These are phyloP conservation scores for Rhodeus uyekii DNA, from an alignment of 2,797 vertebrate genomes.

Conservation along the genomic window DNA sequence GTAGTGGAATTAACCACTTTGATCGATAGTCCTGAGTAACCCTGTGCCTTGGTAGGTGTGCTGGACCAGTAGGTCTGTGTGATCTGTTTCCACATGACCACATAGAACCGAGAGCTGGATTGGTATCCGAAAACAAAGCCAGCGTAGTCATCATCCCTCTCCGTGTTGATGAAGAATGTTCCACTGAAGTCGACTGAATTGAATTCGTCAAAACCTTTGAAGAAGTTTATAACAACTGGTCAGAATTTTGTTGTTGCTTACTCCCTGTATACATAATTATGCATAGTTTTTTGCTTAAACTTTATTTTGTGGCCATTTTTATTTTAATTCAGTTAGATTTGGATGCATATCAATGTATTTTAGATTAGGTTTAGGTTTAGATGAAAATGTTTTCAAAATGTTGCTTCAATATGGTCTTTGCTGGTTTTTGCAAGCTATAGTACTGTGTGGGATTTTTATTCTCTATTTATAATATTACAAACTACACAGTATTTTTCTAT, in stretches of 20 bases:
- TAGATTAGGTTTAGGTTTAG: too few species aligned
- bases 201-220: slow-evolving; percentile 92
- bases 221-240: neutral
- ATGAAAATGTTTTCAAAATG: neutral
- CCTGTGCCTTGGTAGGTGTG: slow-evolving; percentile 94
- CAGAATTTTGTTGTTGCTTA: neutral
- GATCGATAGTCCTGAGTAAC: slow-evolving; percentile 94
- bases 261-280: too few species aligned
- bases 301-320: neutral
- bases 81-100: slow-evolving; percentile 99
- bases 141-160: slow-evolving; percentile 95
- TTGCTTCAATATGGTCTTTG: neutral
- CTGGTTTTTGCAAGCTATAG: neutral
- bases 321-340: neutral
- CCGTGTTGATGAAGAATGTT: slow-evolving; percentile 98
- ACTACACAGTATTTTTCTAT: neutral
- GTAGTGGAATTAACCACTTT: slow-evolving; percentile 98
- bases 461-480: neutral
- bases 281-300: too few species aligned
- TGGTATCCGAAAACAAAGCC: slow-evolving; percentile 98
- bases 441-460: neutral
- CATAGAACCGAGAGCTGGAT: slow-evolving; percentile 97
- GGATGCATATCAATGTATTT: neutral
- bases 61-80: slow-evolving; percentile 97
- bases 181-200: slow-evolving; percentile 97